Evolutionary conservation across 2,797 vertebrate species (phyloP).

Genomic region (Pelobates cultripes): DNA sequence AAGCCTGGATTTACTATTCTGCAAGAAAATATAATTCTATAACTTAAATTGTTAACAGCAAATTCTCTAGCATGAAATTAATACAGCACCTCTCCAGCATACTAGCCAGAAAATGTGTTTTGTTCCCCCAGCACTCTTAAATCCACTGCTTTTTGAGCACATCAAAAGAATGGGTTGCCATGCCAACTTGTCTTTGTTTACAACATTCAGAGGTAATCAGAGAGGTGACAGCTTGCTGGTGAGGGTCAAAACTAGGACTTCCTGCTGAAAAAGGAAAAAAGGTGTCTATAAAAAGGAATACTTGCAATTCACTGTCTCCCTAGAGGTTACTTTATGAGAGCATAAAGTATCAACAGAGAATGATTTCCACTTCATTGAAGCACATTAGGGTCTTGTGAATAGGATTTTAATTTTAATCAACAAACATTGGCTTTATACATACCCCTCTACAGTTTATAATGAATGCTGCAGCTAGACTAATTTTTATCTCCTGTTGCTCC

Average conservation of each 20-base stretch:
- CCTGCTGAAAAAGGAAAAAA: constrained; percentile 7
- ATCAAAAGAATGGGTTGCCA: constrained; percentile 8
- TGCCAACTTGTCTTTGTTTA: constrained; percentile 21
- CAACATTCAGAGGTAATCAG: constrained; percentile 13
- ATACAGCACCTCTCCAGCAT: background rate
- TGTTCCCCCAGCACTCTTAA: background rate
- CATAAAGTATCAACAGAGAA: too few relatives aligned
- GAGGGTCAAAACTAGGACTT: constrained; percentile 13
- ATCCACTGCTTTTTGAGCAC: background rate
- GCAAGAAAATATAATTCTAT: background rate
- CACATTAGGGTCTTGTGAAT: too few relatives aligned
- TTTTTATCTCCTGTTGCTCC: too few relatives aligned
- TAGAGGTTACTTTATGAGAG: background rate
- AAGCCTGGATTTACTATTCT: background rate
- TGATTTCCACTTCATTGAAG: too few relatives aligned
- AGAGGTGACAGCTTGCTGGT: constrained; percentile 1
- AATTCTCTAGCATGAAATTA: background rate
- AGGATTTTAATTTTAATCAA: too few relatives aligned
- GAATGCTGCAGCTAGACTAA: too few relatives aligned
- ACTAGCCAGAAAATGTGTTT: background rate
- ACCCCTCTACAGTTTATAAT: too few relatives aligned
- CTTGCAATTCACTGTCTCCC: constrained; percentile 4
- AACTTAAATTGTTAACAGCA: background rate
- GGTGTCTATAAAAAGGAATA: constrained; percentile 8
- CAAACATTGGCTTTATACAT: too few relatives aligned